Percentiles rank a stretch among this genome's conserved stretches.
Conservation (phyloP, 1,140 invertebrate genomes). For the Amphibalanus amphitrite region DNA sequence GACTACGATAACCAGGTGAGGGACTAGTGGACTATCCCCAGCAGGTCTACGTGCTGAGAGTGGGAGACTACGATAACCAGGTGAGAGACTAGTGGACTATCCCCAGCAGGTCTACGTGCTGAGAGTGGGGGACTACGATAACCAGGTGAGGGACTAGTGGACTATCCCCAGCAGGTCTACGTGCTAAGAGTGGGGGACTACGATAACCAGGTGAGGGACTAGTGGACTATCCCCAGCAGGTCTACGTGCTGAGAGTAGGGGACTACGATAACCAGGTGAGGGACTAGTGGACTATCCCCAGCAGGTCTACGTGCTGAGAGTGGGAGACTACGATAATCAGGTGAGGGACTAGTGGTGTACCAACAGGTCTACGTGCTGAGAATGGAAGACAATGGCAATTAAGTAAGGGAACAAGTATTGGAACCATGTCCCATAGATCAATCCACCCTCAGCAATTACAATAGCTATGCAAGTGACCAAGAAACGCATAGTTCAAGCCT, state of each 20-base stretch:
- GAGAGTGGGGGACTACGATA: no score
- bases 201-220: no score
- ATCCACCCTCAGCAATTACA: no score
- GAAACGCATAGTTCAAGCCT: no score
- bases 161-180: no score
- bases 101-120: no score
- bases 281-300: no score
- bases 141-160: conserved; percentile 28
- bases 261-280: not conserved
- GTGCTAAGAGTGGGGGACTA: no score
- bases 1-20: not conserved
- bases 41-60: not conserved
- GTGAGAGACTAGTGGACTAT: not conserved
- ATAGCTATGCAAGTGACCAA: no score
- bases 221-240: no score
- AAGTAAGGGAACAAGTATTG: not conserved
- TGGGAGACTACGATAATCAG: not conserved
- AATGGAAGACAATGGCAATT: not conserved
- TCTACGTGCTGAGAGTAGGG: not conserved
- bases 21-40: not conserved
- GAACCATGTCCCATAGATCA: no score
- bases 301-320: no score
- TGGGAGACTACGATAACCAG: not conserved
- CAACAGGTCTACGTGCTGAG: not conserved
- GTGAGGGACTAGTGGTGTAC: not conserved